Evolutionary conservation across 2,113 vertebrate species (phyloP).

Genomic region (Turdus rufiventris): DNA sequence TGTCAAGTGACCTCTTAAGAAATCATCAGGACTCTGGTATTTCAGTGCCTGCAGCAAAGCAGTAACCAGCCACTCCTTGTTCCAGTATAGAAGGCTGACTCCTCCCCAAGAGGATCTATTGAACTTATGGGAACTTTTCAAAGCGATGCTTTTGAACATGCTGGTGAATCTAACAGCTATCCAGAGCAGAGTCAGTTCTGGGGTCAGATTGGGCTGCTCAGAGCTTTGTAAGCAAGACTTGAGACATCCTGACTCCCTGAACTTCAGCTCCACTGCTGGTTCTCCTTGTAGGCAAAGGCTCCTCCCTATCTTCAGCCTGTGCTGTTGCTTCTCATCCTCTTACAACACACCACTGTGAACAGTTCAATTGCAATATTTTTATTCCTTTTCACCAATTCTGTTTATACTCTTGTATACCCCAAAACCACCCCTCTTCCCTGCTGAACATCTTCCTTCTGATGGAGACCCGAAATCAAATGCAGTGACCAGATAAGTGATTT

Average conservation of each 20-base stretch:
- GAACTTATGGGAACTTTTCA: background rate
- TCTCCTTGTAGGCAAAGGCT: background rate
- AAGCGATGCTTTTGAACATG: background rate
- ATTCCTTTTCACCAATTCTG: background rate
- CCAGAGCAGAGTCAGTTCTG: background rate
- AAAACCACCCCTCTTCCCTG: background rate
- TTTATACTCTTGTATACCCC: too few species aligned
- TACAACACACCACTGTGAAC: background rate
- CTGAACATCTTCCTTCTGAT: background rate
- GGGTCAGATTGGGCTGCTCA: background rate
- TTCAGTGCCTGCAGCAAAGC: background rate
- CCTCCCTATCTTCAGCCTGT: background rate
- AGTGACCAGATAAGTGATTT: background rate
- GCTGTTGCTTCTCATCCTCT: background rate
- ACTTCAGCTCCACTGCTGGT: fast-evolving
- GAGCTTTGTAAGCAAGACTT: fast-evolving
- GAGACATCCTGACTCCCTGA: background rate
- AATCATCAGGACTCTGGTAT: background rate
- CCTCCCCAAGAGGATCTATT: background rate
- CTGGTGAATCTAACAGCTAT: background rate
- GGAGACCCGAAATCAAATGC: background rate
- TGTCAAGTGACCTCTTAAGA: background rate
- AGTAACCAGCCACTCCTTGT: background rate
- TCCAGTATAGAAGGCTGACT: background rate
- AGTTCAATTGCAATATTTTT: background rate